Percentiles rank a stretch among this genome's conserved stretches.
phyloP scores from a whole-genome alignment of 53 echinoderm and acorn worm species.

The Pentamera pediparva region DNA sequence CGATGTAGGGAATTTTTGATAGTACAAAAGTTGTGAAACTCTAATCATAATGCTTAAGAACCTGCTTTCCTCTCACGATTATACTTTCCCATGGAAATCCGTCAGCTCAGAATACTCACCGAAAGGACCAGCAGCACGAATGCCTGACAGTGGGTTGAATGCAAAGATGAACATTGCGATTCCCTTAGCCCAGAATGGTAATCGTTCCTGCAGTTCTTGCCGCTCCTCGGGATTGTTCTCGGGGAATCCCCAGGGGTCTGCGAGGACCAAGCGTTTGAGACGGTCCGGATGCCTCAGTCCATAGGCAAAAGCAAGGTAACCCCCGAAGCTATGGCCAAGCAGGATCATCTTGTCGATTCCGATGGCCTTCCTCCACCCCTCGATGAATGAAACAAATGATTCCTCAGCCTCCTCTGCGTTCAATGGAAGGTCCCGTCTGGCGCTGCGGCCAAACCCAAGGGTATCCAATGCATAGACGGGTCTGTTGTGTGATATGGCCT shows the following conservation, averaged over 20 bases:
- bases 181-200: conserved; percentile 69
- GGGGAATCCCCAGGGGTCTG: conserved; percentile 91
- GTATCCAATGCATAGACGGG: conserved; percentile 88
- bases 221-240: conserved; percentile 47
- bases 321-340: conserved; percentile 93
- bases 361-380: conserved; percentile 78
- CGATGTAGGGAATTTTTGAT: too few relatives aligned
- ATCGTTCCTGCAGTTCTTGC: conserved; percentile 12
- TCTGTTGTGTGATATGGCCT: conserved; percentile 42
- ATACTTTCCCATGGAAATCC: too few relatives aligned
- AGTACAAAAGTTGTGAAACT: too few relatives aligned
- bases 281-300: conserved; percentile 67
- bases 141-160: conserved; percentile 78
- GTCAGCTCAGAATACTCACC: conserved; percentile 62
- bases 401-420: conserved; percentile 67
- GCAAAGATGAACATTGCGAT: conserved; percentile 59
- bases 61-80: too few relatives aligned
- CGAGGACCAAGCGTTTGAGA: conserved; percentile 74
- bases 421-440: conserved; percentile 49
- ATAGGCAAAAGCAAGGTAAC: conserved; percentile 72
- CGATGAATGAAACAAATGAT: conserved; percentile 79
- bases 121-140: conserved; percentile 84
- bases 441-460: conserved; percentile 87
- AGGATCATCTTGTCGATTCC: conserved; percentile 80
- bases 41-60: too few relatives aligned